Evolutionary conservation across 2,113 vertebrate species (phyloP).

Genomic region (Corythoichthys intestinalis): DNA sequence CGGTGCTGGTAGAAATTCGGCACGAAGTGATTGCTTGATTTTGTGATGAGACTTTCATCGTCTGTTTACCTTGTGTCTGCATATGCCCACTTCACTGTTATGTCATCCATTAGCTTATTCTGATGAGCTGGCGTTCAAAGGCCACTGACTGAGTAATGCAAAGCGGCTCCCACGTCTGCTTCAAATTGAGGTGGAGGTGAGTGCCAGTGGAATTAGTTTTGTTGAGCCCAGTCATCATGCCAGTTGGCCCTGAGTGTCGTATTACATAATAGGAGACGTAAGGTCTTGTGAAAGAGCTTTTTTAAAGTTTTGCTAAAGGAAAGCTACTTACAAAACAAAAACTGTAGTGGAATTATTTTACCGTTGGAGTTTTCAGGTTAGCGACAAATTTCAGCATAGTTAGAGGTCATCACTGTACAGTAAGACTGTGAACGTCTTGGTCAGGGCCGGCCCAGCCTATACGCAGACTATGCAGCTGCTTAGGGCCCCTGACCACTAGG

Average conservation of each 20-base stretch:
- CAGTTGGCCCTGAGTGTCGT: neutral
- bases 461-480: too few species aligned
- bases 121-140: neutral
- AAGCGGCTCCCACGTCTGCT: neutral
- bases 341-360: neutral
- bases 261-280: neutral
- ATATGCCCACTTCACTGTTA: neutral
- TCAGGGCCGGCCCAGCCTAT: too few species aligned
- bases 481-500: too few species aligned
- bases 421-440: too few species aligned
- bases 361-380: neutral
- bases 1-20: neutral
- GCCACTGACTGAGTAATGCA: neutral
- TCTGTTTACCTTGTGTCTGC: constrained; percentile 5
- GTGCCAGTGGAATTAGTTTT: constrained; percentile 2
- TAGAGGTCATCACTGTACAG: too few species aligned
- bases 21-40: neutral
- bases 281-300: neutral
- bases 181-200: constrained; percentile 9
- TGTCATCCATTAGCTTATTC: neutral
- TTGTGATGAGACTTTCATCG: neutral
- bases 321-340: constrained; percentile 4
- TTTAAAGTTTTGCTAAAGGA: neutral
- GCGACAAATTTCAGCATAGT: too few species aligned
- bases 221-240: neutral